Evolutionary conservation across 1,140 invertebrate genomes (phyloP), one percentile per base, ranked within the genome.

Genomic region (Triops longicaudatus): DNA sequence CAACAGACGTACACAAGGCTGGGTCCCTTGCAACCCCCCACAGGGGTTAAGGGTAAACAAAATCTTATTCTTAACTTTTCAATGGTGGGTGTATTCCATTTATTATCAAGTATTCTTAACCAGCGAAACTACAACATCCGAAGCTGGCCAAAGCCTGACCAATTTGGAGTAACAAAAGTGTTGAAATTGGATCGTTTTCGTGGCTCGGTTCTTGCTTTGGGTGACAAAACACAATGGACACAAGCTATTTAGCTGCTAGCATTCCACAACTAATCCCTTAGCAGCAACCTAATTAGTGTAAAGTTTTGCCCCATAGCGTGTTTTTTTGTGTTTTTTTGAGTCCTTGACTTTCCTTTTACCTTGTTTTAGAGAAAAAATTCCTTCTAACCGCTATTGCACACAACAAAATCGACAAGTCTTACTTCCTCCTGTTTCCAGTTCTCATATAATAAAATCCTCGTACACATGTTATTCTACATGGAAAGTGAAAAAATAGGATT

Each of bases 11-110:
- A 63, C 7, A 63, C 50, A 63, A 63, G 50, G 50, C 50, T 63
- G 50, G 50, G 50, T 63, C 50, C 50, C 50, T 63, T 63, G 50
- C 50, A 63, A 63, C 50, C 50, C 50, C 50, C 50, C 50, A 63
- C 50, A 63, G 50, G 50, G 50, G 50, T 63, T 63, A 63, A 63
- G 50, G 50, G 50, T 63, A 63, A 63, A 63, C 50, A 63, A 63
- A 12, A n/a, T 63, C 22, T 63, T 63, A n/a, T n/a, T 63, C 6
- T n/a, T 63, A n/a, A 2, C 50, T 17, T 63, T 44, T 22, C 10
- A 63, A 5, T n/a, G 17, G 50, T 1, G 50, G 14, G 14, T 63
- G 50, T 63, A 22, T 63, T 12, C 17, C 0, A 22, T 10, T 63
- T 6, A 63, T 14, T 17, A 14, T 63, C 17, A 17, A 9, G 5